Evolutionary conservation across 2,797 vertebrate genomes (phyloP), one percentile per base, ranked within the genome.

Genomic region (Gastrophryne carolinensis): DNA sequence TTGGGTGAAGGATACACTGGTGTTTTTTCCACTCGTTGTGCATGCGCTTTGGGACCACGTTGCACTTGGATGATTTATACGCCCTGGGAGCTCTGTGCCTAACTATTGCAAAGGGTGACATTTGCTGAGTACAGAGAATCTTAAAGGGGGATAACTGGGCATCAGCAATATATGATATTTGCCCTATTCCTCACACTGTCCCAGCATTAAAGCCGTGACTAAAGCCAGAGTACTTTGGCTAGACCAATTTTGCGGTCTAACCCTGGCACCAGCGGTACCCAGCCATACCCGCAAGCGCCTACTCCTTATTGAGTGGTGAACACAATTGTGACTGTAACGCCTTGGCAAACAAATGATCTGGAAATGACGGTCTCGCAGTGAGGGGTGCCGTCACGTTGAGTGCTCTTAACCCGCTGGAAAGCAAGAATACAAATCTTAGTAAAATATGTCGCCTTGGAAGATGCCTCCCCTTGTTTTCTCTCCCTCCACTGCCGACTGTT

Each of bases 401-500:
- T 34, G 39, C 39, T 34, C 27, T 32, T 32, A 60, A 70, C 37
- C 54, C 24, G 29, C 29, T 50, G 52, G 54, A 49, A 21, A 32
- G 49, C 23, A 24, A 52, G 26, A 47, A 56, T 24, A 64, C 13
- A 73, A 63, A 73, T 35, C 49, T 53, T 63, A 19, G 9, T 39
- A 32, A 54, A 50, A 69, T 21, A 29, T 11, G 39, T n/a, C 8
- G 53, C 10, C 56, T 41, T 35, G 29, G 29, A 61, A 32, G 61
- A 39, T n/a, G 49, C 85, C 84, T 54, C 81, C 80, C 85, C 79
- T 74, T 76, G 79, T 84, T 27, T 54, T 24, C n/a, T 85, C 80
- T 82, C 81, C 84, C 81, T 83, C 85, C 82, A 87, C 80, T 82
- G 86, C 82, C 84, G 83, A 84, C 88, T 89, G 87, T 89, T 89